A percentile compares a stretch with the other conserved stretches of the same genome.
These are phyloP conservation scores for Hemibagrus guttatus DNA, from an alignment of 2,797 vertebrate genomes.

Conservation along the genomic window DNA sequence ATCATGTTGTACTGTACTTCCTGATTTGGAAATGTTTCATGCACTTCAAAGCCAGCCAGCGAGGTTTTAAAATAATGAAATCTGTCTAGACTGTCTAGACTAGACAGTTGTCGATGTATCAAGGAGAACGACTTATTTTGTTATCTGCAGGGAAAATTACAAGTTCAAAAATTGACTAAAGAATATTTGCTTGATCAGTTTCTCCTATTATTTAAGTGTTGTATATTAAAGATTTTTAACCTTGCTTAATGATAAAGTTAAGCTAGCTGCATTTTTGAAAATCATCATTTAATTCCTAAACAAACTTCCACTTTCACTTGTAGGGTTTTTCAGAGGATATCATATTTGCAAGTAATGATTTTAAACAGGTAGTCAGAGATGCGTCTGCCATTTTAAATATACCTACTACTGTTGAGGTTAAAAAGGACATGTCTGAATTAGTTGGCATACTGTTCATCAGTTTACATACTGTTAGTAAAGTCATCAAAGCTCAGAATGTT, in stretches of 20 bases:
- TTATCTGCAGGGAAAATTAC: background rate
- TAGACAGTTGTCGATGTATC: background rate
- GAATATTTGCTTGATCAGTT: background rate
- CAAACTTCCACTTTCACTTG: background rate
- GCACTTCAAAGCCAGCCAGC: background rate
- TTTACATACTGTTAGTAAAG: background rate
- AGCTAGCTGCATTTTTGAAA: background rate
- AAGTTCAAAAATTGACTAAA: background rate
- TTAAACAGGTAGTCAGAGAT: background rate
- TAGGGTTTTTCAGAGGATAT: no score
- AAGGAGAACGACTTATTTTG: background rate
- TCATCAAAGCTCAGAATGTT: background rate
- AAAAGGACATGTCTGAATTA: background rate
- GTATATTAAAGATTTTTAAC: background rate
- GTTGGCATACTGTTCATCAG: background rate
- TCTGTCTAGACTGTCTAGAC: slow-evolving; percentile 4
- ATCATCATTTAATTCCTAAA: background rate
- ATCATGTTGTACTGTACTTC: slow-evolving; percentile 27
- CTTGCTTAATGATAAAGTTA: background rate
- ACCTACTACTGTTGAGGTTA: background rate
- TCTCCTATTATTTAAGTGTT: background rate
- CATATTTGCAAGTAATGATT: background rate
- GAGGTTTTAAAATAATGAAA: slow-evolving; percentile 4
- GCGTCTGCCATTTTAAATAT: background rate
- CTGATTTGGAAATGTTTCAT: slow-evolving; percentile 41